A percentile compares a stretch with the other conserved stretches of the same genome.
Conservation (phyloP, 2,113 vertebrate genomes). For the Atherinomorus stipes region DNA sequence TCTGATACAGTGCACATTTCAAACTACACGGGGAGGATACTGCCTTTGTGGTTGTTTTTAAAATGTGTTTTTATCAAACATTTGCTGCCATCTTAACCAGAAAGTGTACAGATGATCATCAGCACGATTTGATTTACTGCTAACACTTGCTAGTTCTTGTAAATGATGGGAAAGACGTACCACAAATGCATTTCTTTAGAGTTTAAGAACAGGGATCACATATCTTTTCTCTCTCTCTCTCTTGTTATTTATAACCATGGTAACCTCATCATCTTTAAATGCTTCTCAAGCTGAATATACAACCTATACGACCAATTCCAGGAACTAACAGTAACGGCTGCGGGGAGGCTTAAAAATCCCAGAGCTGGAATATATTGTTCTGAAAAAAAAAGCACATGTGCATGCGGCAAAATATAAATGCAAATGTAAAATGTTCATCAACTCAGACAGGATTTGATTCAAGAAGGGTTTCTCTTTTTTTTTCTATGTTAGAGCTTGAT, state of each 20-base stretch:
- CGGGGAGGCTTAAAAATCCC: conserved; percentile 23
- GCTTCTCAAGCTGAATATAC: conserved; percentile 34
- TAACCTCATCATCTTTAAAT: conserved; percentile 53
- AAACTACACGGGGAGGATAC: conserved; percentile 34
- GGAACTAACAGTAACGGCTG: conserved; percentile 37
- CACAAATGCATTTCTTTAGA: neutral
- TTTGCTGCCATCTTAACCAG: conserved; percentile 57
- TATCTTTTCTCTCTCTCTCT: conserved; percentile 2
- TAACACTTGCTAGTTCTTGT: neutral
- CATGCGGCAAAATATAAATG: conserved; percentile 11
- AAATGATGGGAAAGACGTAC: neutral
- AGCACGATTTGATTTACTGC: conserved; percentile 37
- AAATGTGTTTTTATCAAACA: conserved; percentile 23
- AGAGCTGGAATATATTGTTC: conserved; percentile 35
- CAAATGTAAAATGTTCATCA: conserved; percentile 24
- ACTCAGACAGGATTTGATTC: neutral
- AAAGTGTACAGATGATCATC: conserved; percentile 17
- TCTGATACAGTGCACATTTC: conserved; percentile 29
- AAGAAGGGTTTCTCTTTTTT: conserved; percentile 24
- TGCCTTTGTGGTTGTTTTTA: conserved; percentile 17
- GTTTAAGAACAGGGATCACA: conserved; percentile 4
- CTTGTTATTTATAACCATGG: conserved; percentile 42
- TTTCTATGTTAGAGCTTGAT: conserved; percentile 6
- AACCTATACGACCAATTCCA: conserved; percentile 30
- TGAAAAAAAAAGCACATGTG: conserved; percentile 3